Evolutionary conservation across 1,140 invertebrate genomes (phyloP), one percentile per base, ranked within the genome.

Genomic region (Ctenoplectra terminalis): DNA sequence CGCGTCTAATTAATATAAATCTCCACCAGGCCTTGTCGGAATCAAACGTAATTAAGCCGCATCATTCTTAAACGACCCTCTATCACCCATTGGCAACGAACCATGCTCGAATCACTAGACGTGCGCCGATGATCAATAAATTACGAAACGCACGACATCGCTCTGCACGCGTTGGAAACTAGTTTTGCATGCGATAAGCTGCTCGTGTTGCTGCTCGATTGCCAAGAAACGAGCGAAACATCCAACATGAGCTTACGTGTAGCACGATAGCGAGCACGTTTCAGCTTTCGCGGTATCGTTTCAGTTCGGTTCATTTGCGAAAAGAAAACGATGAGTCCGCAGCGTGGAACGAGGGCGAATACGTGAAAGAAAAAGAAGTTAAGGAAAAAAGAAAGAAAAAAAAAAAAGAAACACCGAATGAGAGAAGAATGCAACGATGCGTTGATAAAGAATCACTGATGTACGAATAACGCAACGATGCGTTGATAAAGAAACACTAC

Each of bases 141-240:
- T 84, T 81, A 78, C 54, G 54, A 82, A 85, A 77, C 37, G n/a
- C n/a, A n/a, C n/a, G 8, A 29, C 54, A 26, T 61, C 50, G 74
- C 70, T 70, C 77, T 48, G 26, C 56, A 48, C 61, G 11, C 79
- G 79, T 23, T 50, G 61, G 40, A 26, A 54, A 86, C 43, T 71
- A 60, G 60, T 84, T 76, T 84, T 43, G 37, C 63, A 70, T 46
- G 63, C 43, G 66, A 58, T 61, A 66, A 81, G 58, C 15, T 7
- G 1, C 50, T 48, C 31, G 29, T 8, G 31, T 43, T 56, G 56
- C 58, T 2, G 2, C 77, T 54, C 34, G 50, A 54, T 56, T 43
- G 31, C 26, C 20, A 23, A 43, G 20, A 8, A 43, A 52, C 31
- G 11, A n/a, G 20, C 23, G 20, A 6, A n/a, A 52, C 15, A 58